Percentiles rank a stretch among this genome's conserved stretches.
Conservation (phyloP, 2,888 invertebrate genomes). For the Choreutis nemorana region DNA sequence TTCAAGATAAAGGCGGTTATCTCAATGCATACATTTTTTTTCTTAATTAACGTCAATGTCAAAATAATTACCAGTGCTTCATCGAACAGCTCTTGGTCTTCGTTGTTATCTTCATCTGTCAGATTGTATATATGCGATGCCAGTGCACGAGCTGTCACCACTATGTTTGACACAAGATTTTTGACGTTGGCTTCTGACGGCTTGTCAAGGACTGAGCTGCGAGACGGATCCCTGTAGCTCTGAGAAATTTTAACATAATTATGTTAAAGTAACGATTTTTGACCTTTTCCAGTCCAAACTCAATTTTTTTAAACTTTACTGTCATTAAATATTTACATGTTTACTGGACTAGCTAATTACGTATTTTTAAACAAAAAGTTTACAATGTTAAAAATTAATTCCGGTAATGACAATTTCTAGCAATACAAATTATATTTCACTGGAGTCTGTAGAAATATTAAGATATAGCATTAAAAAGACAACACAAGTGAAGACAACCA, state of each 20-base stretch:
- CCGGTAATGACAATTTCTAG: too few relatives aligned
- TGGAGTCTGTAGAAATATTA: too few relatives aligned
- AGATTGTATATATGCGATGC: constrained; percentile 83
- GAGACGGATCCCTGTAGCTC: constrained; percentile 69
- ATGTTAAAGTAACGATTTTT: background rate
- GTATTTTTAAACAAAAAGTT: too few relatives aligned
- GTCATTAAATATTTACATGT: too few relatives aligned
- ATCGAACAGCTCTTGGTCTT: constrained; percentile 70
- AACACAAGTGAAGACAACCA: too few relatives aligned
- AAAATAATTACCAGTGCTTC: constrained; percentile 73
- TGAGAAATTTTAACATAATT: constrained; percentile 21
- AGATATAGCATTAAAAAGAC: too few relatives aligned
- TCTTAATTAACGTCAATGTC: too few relatives aligned
- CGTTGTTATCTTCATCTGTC: constrained; percentile 36
- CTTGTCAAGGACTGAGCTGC: constrained; percentile 71
- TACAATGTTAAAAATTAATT: background rate
- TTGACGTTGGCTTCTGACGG: constrained; percentile 63
- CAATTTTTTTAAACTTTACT: background rate
- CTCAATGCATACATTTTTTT: too few relatives aligned
- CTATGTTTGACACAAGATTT: constrained; percentile 72
- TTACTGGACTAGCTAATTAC: too few relatives aligned
- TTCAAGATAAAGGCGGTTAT: too few relatives aligned
- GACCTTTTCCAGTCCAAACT: background rate
- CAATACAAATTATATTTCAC: too few relatives aligned
- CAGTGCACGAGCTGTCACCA: constrained; percentile 81